These are phyloP conservation scores for Crenuchus spilurus DNA, from an alignment of 2,797 vertebrate genomes.

Conservation along the genomic window DNA sequence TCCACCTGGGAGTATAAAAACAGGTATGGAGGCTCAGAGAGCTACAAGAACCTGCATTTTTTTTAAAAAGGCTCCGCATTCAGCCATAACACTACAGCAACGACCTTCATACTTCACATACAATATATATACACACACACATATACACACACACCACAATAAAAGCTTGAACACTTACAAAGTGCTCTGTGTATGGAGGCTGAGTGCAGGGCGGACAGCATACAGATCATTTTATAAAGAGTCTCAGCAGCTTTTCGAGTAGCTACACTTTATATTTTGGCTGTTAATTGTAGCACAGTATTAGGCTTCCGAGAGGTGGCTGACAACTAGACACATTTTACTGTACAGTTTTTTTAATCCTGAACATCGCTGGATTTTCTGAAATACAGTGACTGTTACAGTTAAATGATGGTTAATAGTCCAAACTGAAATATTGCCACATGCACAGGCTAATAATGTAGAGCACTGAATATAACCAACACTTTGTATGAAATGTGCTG, in stretches of 20 bases:
- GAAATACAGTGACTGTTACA: too few relatives aligned
- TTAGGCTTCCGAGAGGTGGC: too few relatives aligned
- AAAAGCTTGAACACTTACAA: slow-evolving; percentile 12
- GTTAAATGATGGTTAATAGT: too few relatives aligned
- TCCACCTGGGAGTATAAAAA: slow-evolving; percentile 26
- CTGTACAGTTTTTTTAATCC: too few relatives aligned
- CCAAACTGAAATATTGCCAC: too few relatives aligned
- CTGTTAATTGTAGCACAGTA: too few relatives aligned
- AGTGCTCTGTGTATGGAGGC: not conserved
- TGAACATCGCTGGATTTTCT: too few relatives aligned
- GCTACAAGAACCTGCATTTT: slow-evolving; percentile 7
- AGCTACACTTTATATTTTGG: not conserved
- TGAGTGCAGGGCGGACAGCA: not conserved
- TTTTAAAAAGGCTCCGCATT: not conserved
- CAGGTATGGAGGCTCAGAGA: slow-evolving; percentile 5
- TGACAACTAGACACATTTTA: too few relatives aligned
- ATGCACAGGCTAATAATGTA: too few relatives aligned
- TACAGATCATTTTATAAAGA: not conserved
- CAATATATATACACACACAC: slow-evolving; percentile 3
- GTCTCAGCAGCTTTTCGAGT: not conserved
- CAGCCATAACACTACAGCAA: not conserved
- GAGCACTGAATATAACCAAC: too few relatives aligned
- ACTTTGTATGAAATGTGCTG: too few relatives aligned
- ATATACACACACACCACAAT: slow-evolving; percentile 2
- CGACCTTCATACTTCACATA: slow-evolving; percentile 14